A percentile compares a stretch with the other conserved stretches of the same genome.
Conservation (phyloP, 2,797 vertebrate species). For the Coregonus sp. region DNA sequence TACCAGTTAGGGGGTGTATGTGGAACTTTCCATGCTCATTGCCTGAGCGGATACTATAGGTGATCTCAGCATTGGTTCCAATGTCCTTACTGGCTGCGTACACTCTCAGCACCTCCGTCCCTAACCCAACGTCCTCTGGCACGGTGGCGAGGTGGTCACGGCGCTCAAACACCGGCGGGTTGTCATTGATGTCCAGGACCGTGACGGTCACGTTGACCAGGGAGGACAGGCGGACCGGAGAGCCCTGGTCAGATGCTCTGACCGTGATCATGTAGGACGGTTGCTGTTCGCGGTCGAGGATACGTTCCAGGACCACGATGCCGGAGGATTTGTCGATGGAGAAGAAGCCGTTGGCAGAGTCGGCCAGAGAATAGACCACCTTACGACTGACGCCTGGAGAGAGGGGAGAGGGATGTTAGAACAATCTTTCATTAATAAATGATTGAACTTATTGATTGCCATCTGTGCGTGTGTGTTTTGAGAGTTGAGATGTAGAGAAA, state of each 20-base stretch:
- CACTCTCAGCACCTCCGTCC: conserved; percentile 85
- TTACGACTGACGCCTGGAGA: conserved; percentile 83
- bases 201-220: conserved; percentile 87
- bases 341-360: conserved; percentile 85
- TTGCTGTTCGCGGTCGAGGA: conserved; percentile 89
- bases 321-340: conserved; percentile 89
- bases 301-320: conserved; percentile 86
- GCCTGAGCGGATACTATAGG: conserved; percentile 91
- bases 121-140: conserved; percentile 85
- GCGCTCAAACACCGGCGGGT: conserved; percentile 93
- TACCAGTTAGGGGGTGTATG: conserved; percentile 89
- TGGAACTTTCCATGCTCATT: conserved; percentile 92
- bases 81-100: conserved; percentile 96
- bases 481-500: neutral
- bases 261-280: conserved; percentile 86
- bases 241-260: conserved; percentile 85
- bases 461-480: neutral
- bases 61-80: conserved; percentile 94
- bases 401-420: neutral
- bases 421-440: neutral
- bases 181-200: conserved; percentile 95
- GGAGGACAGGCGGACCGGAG: conserved; percentile 79
- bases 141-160: conserved; percentile 90
- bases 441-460: neutral
- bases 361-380: conserved; percentile 85